Evolutionary conservation across 2,888 invertebrate species (phyloP).

Genomic region (Idaea dimidiata): DNA sequence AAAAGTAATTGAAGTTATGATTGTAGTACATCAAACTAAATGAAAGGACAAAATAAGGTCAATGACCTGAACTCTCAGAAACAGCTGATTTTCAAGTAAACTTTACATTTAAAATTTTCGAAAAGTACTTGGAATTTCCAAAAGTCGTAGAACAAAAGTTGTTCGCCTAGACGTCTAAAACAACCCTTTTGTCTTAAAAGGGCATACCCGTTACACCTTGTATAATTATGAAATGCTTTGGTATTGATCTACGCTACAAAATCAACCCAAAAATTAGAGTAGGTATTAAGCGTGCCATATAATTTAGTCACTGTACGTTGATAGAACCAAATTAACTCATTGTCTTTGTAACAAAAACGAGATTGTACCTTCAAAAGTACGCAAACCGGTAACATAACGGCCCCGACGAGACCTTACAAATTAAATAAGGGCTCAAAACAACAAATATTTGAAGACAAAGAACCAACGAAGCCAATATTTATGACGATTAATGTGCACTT

Average conservation of each 20-base stretch:
- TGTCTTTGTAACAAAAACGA: conserved; percentile 40
- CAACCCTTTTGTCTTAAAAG: too few species aligned
- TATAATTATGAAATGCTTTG: too few species aligned
- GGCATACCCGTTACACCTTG: too few species aligned
- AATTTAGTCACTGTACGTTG: neutral
- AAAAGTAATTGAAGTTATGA: too few species aligned
- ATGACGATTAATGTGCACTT: conserved; percentile 41
- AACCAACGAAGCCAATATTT: conserved; percentile 35
- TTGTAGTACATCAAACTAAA: too few species aligned
- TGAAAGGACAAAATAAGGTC: too few species aligned
- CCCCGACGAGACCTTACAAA: conserved; percentile 42
- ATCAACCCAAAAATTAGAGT: neutral
- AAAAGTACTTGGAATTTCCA: too few species aligned
- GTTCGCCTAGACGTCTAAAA: too few species aligned
- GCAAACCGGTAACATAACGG: conserved; percentile 45
- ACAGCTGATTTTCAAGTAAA: too few species aligned
- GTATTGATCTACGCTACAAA: neutral
- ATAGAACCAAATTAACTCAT: conserved; percentile 38
- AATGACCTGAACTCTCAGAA: too few species aligned
- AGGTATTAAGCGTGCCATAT: neutral
- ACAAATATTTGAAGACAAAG: conserved; percentile 41
- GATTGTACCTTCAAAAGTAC: conserved; percentile 46
- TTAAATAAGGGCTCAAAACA: conserved; percentile 43
- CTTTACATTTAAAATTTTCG: too few species aligned
- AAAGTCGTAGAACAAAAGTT: too few species aligned